Evolutionary conservation across 1,140 invertebrate genomes (phyloP).

Genomic region (Drosophila gunungcola): DNA sequence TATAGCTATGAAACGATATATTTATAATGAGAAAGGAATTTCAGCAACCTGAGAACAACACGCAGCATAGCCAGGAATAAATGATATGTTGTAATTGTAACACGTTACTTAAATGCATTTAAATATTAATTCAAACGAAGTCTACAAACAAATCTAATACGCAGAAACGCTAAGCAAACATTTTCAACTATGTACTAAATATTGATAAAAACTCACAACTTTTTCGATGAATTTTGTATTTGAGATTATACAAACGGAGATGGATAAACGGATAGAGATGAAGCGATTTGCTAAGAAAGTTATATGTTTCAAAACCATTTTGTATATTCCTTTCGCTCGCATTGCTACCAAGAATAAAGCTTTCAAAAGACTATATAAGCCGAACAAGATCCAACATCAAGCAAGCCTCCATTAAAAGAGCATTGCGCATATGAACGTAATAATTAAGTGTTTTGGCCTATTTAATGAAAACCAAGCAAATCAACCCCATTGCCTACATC

Average conservation of each 20-base stretch:
- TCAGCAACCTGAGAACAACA: constrained; percentile 61
- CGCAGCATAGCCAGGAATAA: constrained; percentile 40
- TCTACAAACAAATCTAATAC: constrained; percentile 49
- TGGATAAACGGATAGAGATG: neutral
- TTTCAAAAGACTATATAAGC: constrained; percentile 63
- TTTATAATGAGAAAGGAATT: constrained; percentile 60
- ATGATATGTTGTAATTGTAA: constrained; percentile 64
- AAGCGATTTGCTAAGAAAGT: constrained; percentile 62
- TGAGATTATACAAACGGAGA: constrained; percentile 63
- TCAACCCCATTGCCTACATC: constrained; percentile 73
- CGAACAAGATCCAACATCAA: constrained; percentile 25
- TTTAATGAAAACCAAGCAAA: constrained; percentile 35
- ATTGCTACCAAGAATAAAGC: constrained; percentile 47
- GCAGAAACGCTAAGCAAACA: constrained; percentile 49
- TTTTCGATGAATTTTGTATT: constrained; percentile 81
- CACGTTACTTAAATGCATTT: constrained; percentile 83
- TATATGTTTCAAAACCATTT: constrained; percentile 59
- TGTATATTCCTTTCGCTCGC: constrained; percentile 68
- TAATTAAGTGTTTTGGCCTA: constrained; percentile 52
- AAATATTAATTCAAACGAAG: constrained; percentile 70
- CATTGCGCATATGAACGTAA: constrained; percentile 15
- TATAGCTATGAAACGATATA: constrained; percentile 57
- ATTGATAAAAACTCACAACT: constrained; percentile 48
- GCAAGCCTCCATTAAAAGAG: constrained; percentile 12
- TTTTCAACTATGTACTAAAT: constrained; percentile 56